Conservation (phyloP, 2,113 vertebrate genomes). For the Microcebus jonahi region DNA sequence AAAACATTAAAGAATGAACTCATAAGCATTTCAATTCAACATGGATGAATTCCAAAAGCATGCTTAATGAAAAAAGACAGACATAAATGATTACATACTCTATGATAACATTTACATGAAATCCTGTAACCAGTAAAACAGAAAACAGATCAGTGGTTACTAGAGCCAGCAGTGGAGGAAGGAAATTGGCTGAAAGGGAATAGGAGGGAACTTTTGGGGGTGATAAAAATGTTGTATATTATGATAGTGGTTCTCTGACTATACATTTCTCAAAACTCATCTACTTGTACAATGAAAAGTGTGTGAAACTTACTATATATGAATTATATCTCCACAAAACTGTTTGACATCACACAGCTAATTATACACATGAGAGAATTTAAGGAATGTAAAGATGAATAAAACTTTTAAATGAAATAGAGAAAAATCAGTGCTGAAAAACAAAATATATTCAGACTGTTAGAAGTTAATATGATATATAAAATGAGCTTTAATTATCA, state of each 20-base stretch:
- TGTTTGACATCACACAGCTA: neutral
- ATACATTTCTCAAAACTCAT: neutral
- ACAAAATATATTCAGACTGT: conserved; percentile 13
- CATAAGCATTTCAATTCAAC: conserved; percentile 18
- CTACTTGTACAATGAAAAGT: neutral
- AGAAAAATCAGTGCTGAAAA: conserved; percentile 34
- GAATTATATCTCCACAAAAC: neutral
- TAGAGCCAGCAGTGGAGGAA: neutral
- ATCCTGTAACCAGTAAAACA: conserved; percentile 11
- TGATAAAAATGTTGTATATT: neutral
- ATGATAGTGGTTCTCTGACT: neutral
- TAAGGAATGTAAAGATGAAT: conserved; percentile 9
- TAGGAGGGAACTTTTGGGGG: neutral
- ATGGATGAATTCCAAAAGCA: conserved; percentile 33
- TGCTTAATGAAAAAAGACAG: neutral
- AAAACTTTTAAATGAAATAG: neutral
- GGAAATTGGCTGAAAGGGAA: neutral
- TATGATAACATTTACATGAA: conserved; percentile 1
- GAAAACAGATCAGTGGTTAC: neutral
- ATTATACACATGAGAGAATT: neutral
- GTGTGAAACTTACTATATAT: neutral
- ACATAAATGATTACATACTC: neutral
- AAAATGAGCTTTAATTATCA: conserved; percentile 28
- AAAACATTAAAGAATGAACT: conserved; percentile 1
- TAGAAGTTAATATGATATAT: conserved; percentile 32